phyloP scores from a whole-genome alignment of 2,113 vertebrate species.

The Syngnathus typhle region DNA sequence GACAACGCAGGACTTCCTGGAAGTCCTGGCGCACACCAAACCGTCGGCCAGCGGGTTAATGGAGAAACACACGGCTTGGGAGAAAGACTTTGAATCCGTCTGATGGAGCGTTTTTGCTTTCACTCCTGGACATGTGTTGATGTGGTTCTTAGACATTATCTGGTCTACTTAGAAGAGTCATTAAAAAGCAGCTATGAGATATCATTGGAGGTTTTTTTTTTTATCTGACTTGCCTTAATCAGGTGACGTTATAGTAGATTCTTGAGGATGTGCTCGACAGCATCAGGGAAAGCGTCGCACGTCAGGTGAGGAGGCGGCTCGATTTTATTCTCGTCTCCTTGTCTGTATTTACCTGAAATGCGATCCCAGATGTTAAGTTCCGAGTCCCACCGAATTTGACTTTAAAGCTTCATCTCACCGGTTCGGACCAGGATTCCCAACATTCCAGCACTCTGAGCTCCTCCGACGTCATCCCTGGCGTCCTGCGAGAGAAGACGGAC shows the following conservation, averaged over 20 bases:
- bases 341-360: conserved; percentile 80
- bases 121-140: not conserved
- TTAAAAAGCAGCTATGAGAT: not conserved
- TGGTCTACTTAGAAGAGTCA: not conserved
- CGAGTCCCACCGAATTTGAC: not conserved
- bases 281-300: conserved; percentile 81
- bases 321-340: conserved; percentile 81
- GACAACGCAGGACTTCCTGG: conserved; percentile 81
- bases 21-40: conserved; percentile 85
- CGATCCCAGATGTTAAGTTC: not conserved
- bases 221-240: too few species aligned
- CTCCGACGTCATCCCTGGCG: conserved; percentile 87
- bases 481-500: conserved; percentile 70
- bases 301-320: conserved; percentile 77
- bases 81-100: conserved; percentile 85
- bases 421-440: conserved; percentile 90
- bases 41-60: conserved; percentile 81
- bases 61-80: conserved; percentile 83
- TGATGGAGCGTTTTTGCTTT: conserved; percentile 44
- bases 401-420: conserved; percentile 62
- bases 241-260: conserved; percentile 42
- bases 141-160: not conserved
- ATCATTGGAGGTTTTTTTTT: not conserved
- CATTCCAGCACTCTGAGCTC: conserved; percentile 86
- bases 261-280: conserved; percentile 82